Conservation (phyloP, 2,888 invertebrate genomes). For the Eucera pruinosa region DNA sequence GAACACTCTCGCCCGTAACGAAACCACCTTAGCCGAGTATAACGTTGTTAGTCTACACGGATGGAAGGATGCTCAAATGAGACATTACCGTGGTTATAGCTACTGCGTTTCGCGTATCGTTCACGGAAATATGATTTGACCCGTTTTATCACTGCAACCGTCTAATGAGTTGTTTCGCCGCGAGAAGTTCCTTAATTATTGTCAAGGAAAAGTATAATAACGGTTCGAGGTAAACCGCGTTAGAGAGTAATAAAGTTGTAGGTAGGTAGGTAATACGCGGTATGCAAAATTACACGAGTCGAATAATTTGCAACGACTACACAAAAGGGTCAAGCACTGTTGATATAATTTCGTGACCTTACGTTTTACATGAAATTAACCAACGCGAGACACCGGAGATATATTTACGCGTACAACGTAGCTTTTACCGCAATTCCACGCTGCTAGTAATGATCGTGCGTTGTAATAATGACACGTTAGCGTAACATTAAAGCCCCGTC, state of each 20-base stretch:
- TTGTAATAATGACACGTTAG: conserved; percentile 67
- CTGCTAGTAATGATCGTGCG: conserved; percentile 50
- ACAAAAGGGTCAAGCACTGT: conserved; percentile 43
- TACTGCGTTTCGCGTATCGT: conserved; percentile 13
- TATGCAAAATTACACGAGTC: conserved; percentile 21
- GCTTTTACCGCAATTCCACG: conserved; percentile 51
- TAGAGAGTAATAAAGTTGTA: conserved; percentile 7
- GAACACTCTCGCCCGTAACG: conserved; percentile 5
- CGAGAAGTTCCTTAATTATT: conserved; percentile 34
- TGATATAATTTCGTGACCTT: conserved; percentile 64
- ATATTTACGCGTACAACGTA: background rate
- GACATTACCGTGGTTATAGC: conserved; percentile 41
- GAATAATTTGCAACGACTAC: conserved; percentile 28
- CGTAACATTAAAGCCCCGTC: conserved; percentile 51
- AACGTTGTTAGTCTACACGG: conserved; percentile 49
- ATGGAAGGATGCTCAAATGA: conserved; percentile 13
- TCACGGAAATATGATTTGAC: conserved; percentile 35
- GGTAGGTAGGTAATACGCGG: background rate
- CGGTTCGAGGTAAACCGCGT: background rate
- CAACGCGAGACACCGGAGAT: conserved; percentile 4
- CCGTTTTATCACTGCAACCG: conserved; percentile 34
- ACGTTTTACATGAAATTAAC: conserved; percentile 41
- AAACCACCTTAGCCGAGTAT: conserved; percentile 37
- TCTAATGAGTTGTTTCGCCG: conserved; percentile 41
- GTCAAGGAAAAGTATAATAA: conserved; percentile 44